A percentile compares a stretch with the other conserved stretches of the same genome.
phyloP scores from a whole-genome alignment of 2,797 vertebrate species.

The Platalea minor region DNA sequence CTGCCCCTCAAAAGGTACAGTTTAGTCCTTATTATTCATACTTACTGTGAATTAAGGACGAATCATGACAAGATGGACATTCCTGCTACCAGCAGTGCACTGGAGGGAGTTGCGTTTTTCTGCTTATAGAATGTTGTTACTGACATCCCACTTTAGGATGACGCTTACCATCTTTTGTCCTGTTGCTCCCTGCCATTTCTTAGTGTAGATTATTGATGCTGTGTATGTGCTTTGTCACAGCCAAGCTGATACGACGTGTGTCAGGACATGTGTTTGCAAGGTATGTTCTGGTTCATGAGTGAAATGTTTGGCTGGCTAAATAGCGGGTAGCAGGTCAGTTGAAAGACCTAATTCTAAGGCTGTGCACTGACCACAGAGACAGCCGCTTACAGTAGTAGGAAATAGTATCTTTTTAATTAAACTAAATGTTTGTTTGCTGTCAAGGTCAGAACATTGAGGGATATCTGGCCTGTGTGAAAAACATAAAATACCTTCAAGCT shows the following conservation, averaged over 20 bases:
- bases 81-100: background rate
- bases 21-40: background rate
- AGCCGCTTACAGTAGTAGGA: background rate
- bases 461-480: background rate
- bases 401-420: background rate
- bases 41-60: background rate
- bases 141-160: background rate
- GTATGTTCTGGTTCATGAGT: background rate
- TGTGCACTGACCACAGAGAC: background rate
- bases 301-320: background rate
- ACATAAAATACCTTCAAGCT: background rate
- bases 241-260: background rate
- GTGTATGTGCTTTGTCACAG: background rate
- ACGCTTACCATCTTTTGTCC: background rate
- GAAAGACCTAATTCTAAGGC: background rate
- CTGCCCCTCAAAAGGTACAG: background rate
- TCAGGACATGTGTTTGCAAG: background rate
- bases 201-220: background rate
- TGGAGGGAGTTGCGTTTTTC: background rate
- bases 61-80: rapidly evolving
- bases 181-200: background rate
- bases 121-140: background rate
- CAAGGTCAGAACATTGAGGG: background rate
- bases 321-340: background rate
- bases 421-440: background rate